phyloP scores from a whole-genome alignment of 1,140 invertebrate genomes.

The Pseudomyrmex gracilis region DNA sequence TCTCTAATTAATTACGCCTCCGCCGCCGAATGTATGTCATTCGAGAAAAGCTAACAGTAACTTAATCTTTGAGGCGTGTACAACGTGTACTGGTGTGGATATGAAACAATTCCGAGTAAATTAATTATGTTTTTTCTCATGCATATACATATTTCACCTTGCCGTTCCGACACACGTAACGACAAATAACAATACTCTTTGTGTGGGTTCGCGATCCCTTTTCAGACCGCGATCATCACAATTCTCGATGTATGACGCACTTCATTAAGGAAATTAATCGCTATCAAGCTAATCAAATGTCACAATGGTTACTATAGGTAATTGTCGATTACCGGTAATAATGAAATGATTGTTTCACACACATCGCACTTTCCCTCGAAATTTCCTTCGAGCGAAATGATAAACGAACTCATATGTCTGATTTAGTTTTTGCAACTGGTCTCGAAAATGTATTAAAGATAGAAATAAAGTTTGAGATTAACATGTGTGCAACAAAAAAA shows the following conservation, averaged over 20 bases:
- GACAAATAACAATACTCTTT: not conserved
- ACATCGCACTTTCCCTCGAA: not conserved
- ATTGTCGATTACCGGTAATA: not conserved
- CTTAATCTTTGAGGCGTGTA: too few relatives aligned
- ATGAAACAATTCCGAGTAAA: not conserved
- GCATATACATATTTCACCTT: too few relatives aligned
- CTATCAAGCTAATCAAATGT: constrained; percentile 30
- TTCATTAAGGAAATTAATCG: constrained; percentile 37
- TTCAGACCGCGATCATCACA: not conserved
- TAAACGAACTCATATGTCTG: too few relatives aligned
- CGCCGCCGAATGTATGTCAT: too few relatives aligned
- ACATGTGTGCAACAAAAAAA: not conserved
- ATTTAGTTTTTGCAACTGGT: too few relatives aligned
- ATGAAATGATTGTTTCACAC: constrained; percentile 1
- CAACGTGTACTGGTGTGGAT: too few relatives aligned
- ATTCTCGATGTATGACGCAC: not conserved
- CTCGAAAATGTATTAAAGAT: not conserved
- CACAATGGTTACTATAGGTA: constrained; percentile 15
- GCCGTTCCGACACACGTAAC: not conserved
- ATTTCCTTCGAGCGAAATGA: too few relatives aligned
- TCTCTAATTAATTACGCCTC: too few relatives aligned
- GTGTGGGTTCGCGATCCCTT: not conserved
- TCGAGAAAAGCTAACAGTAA: too few relatives aligned
- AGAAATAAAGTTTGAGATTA: not conserved
- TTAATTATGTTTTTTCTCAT: not conserved